Percentiles rank a stretch among this genome's conserved stretches.
Evolutionary conservation across 2,797 vertebrate genomes (phyloP).

Genomic region (Philypnodon macrostomus): DNA sequence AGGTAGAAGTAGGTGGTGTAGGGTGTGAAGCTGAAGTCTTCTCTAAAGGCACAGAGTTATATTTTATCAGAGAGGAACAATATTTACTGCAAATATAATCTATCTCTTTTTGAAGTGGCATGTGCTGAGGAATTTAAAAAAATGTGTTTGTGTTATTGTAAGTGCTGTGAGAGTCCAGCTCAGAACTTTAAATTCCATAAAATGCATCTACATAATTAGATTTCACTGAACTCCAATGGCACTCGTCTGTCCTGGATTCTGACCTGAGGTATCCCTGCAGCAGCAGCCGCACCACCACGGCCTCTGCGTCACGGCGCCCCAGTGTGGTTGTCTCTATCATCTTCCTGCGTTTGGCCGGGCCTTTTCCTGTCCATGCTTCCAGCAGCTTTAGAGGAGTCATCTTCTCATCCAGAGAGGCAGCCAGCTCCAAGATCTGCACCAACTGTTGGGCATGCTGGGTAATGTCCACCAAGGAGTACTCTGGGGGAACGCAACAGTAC

Average conservation of each 20-base stretch:
- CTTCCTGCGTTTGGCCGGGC: slow-evolving; percentile 83
- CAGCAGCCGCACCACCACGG: slow-evolving; percentile 82
- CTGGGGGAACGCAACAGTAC: slow-evolving; percentile 51
- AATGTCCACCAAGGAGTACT: slow-evolving; percentile 73
- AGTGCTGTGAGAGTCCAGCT: too few relatives aligned
- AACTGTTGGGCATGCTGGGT: slow-evolving; percentile 81
- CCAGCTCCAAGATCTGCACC: slow-evolving; percentile 85
- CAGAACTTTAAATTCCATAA: too few relatives aligned
- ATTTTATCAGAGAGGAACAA: not conserved
- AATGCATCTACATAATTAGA: too few relatives aligned
- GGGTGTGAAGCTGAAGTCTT: slow-evolving; percentile 96
- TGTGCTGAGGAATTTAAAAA: too few relatives aligned
- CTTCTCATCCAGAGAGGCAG: slow-evolving; percentile 82
- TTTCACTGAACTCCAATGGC: too few relatives aligned
- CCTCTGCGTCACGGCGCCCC: slow-evolving; percentile 81
- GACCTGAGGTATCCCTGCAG: slow-evolving; percentile 89
- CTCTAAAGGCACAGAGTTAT: slow-evolving; percentile 62
- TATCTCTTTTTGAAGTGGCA: too few relatives aligned
- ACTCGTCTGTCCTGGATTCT: too few relatives aligned
- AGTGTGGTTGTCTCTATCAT: slow-evolving; percentile 76
- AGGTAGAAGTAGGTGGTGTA: slow-evolving; percentile 94
- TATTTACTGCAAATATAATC: slow-evolving; percentile 5
- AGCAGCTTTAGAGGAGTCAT: slow-evolving; percentile 92
- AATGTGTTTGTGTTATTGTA: too few relatives aligned
- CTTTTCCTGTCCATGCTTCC: slow-evolving; percentile 89